A percentile compares a stretch with the other conserved stretches of the same genome.
phyloP scores from a whole-genome alignment of 2,888 invertebrate species.

The Crocallis elinguaria region DNA sequence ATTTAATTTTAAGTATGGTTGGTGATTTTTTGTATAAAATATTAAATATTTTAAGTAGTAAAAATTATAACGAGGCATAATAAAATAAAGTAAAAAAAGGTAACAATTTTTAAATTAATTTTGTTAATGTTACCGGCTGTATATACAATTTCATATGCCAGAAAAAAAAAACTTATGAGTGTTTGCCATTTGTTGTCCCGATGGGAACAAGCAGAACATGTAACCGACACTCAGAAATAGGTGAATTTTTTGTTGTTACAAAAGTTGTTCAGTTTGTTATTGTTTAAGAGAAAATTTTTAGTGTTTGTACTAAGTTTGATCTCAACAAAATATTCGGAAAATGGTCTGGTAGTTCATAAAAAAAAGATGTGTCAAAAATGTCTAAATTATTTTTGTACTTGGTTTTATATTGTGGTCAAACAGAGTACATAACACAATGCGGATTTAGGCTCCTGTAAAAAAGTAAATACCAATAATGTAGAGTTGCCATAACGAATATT shows the following conservation, averaged over 20 bases:
- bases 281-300: slow-evolving; percentile 20
- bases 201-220: slow-evolving; percentile 42
- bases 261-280: slow-evolving; percentile 35
- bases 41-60: slow-evolving; percentile 60
- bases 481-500: slow-evolving; percentile 41
- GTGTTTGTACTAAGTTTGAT: slow-evolving; percentile 43
- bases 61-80: slow-evolving; percentile 70
- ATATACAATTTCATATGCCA: slow-evolving; percentile 15
- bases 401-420: slow-evolving; percentile 21
- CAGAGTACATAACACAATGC: slow-evolving; percentile 24
- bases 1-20: not conserved
- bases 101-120: slow-evolving; percentile 24
- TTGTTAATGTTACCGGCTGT: slow-evolving; percentile 17
- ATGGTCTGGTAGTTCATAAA: slow-evolving; percentile 34
- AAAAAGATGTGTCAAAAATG: slow-evolving; percentile 33
- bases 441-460: slow-evolving; percentile 18
- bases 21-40: slow-evolving; percentile 2
- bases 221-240: slow-evolving; percentile 21
- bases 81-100: slow-evolving; percentile 42
- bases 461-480: slow-evolving; percentile 26
- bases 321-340: slow-evolving; percentile 38
- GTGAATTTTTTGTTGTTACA: slow-evolving; percentile 30
- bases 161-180: too few relatives aligned
- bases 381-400: slow-evolving; percentile 30
- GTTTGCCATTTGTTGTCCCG: slow-evolving; percentile 43